phyloP scores from a whole-genome alignment of 64 coral and sea anemone genomes.

The Hydrozoanthus tunicans region DNA sequence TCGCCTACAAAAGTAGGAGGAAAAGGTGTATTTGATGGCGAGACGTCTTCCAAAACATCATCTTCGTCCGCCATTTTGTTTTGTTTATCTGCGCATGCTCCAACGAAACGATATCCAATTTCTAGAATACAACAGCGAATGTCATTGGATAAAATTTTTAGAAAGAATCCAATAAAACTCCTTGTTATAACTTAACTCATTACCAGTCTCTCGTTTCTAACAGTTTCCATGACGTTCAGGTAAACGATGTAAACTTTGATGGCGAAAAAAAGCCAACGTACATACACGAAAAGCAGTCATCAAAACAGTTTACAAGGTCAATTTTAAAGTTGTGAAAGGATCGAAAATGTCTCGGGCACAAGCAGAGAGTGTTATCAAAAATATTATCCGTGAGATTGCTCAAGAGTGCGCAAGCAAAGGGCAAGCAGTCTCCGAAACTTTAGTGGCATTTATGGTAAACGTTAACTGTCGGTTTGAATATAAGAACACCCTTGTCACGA shows the following conservation, averaged over 20 bases:
- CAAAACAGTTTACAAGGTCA: neutral
- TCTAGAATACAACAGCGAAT: neutral
- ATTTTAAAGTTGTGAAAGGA: neutral
- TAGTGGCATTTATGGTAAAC: slow-evolving; percentile 97
- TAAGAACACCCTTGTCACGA: neutral
- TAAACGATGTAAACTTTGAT: slow-evolving; percentile 54
- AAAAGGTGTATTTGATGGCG: slow-evolving; percentile 34
- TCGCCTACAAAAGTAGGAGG: neutral
- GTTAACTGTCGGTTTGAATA: neutral
- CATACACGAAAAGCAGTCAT: neutral
- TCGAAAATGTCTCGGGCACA: slow-evolving; percentile 89
- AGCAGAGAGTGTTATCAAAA: slow-evolving; percentile 99
- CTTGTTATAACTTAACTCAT: neutral
- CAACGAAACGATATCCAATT: neutral
- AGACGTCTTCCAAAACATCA: slow-evolving; percentile 31
- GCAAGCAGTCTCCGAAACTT: slow-evolving; percentile 94
- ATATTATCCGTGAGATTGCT: slow-evolving; percentile 98
- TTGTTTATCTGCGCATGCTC: slow-evolving; percentile 15
- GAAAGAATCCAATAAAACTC: slow-evolving; percentile 20
- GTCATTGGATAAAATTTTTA: neutral
- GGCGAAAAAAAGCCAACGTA: slow-evolving; percentile 4
- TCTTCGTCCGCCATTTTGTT: slow-evolving; percentile 61
- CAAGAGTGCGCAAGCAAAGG: slow-evolving; percentile 98
- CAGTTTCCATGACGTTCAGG: slow-evolving; percentile 55
- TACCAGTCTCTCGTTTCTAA: slow-evolving; percentile 25